phyloP scores from a whole-genome alignment of 1,140 invertebrate genomes.

The Venturia canescens region DNA sequence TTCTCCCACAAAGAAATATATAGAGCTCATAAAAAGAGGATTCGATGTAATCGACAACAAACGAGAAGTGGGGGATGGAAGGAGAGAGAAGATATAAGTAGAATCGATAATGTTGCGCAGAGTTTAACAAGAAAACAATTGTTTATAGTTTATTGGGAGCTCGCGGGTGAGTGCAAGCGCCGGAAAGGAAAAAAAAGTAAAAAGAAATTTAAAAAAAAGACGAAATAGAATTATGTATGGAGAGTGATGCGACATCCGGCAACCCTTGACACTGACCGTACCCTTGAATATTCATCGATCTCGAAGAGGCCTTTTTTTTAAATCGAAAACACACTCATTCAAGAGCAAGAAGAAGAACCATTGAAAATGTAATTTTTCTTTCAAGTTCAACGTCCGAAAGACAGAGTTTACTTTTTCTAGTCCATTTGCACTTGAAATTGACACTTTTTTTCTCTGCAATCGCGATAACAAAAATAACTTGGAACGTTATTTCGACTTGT shows the following conservation, averaged over 20 bases:
- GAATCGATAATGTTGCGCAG: no score
- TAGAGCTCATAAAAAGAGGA: no score
- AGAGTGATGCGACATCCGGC: slow-evolving; percentile 72
- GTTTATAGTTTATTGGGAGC: background rate
- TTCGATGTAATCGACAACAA: no score
- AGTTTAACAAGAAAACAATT: background rate
- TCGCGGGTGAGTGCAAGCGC: background rate
- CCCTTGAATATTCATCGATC: slow-evolving; percentile 68
- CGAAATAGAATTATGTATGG: slow-evolving; percentile 59
- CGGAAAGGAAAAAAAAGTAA: background rate
- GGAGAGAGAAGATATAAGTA: no score
- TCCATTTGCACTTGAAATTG: no score
- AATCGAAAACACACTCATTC: slow-evolving; percentile 51
- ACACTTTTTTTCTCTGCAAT: no score
- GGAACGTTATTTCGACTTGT: no score
- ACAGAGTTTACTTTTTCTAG: background rate
- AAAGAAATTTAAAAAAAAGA: slow-evolving; percentile 16
- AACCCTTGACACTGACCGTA: slow-evolving; percentile 68
- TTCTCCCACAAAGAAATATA: no score
- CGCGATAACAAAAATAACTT: no score
- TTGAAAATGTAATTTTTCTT: slow-evolving; percentile 23
- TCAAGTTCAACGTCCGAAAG: slow-evolving; percentile 56
- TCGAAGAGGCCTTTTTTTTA: slow-evolving; percentile 59
- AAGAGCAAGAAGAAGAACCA: slow-evolving; percentile 44
- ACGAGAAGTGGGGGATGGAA: no score